phyloP scores from a whole-genome alignment of 2,888 invertebrate genomes.

The Hirudinaria manillensis region DNA sequence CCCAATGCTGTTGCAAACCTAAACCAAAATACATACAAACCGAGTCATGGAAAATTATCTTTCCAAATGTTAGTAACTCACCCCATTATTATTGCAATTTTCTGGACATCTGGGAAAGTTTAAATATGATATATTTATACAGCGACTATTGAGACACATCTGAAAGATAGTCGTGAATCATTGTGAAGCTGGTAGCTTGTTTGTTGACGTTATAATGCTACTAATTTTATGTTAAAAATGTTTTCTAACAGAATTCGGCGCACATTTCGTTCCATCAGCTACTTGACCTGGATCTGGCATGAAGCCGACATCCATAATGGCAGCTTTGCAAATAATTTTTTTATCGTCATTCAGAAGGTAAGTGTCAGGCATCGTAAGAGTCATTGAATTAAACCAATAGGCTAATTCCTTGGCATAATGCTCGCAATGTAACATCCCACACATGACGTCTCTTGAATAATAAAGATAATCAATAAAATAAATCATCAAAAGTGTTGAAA shows the following conservation, averaged over 20 bases:
- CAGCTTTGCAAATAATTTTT: constrained; percentile 67
- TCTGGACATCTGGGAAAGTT: constrained; percentile 22
- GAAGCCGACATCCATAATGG: constrained; percentile 62
- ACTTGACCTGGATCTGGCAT: constrained; percentile 75
- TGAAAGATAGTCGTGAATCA: neutral
- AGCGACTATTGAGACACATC: constrained; percentile 22
- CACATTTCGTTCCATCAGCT: constrained; percentile 59
- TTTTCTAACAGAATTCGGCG: neutral
- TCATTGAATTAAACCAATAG: constrained; percentile 52
- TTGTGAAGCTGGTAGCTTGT: too few species aligned
- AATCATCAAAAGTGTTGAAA: too few species aligned
- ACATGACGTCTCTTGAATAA: constrained; percentile 20
- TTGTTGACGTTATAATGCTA: too few species aligned
- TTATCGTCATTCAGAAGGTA: constrained; percentile 40
- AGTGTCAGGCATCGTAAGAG: constrained; percentile 46
- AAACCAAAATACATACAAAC: neutral
- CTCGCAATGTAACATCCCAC: constrained; percentile 45
- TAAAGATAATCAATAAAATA: too few species aligned
- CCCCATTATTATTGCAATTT: neutral
- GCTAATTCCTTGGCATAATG: constrained; percentile 80
- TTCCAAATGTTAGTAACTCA: neutral
- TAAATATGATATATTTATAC: neutral
- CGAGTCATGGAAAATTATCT: neutral
- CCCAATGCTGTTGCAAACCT: constrained; percentile 76
- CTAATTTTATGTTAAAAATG: neutral